Conservation (phyloP, 2,888 invertebrate genomes). For the Melinaea menophilus region DNA sequence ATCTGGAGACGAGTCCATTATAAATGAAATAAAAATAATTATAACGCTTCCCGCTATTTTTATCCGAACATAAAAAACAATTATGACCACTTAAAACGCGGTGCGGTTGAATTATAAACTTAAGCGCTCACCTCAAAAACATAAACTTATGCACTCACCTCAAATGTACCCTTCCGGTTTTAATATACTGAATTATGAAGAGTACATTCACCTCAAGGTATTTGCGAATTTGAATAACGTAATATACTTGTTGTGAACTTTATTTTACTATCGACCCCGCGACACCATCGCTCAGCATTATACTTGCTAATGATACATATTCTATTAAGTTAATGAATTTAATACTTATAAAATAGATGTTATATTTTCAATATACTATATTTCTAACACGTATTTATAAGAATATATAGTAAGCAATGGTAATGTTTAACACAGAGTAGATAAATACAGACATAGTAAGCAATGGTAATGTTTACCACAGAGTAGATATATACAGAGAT, state of each 20-base stretch:
- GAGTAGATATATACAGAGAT: too few relatives aligned
- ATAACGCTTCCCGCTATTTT: too few relatives aligned
- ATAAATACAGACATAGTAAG: too few relatives aligned
- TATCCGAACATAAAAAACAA: not conserved
- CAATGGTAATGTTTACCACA: too few relatives aligned
- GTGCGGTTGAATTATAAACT: constrained; percentile 11
- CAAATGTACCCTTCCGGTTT: constrained; percentile 38
- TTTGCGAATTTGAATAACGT: constrained; percentile 55
- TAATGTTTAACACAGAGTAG: too few relatives aligned
- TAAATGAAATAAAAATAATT: not conserved
- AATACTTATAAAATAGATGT: too few relatives aligned
- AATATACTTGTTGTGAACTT: constrained; percentile 57
- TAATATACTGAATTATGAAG: constrained; percentile 48
- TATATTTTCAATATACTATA: too few relatives aligned
- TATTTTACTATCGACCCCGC: constrained; percentile 66
- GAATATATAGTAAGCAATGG: too few relatives aligned
- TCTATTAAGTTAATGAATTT: constrained; percentile 24
- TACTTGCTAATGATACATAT: constrained; percentile 42
- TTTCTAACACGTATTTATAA: too few relatives aligned
- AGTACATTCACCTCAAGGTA: constrained; percentile 43
- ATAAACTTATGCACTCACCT: constrained; percentile 20
- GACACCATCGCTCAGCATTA: constrained; percentile 46
- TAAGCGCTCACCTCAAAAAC: constrained; percentile 17
- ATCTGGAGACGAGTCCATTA: not conserved
- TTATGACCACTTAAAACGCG: not conserved